A percentile compares a stretch with the other conserved stretches of the same genome.
Evolutionary conservation across 2,113 vertebrate genomes (phyloP).

Genomic region (Pycnonotus jocosus): DNA sequence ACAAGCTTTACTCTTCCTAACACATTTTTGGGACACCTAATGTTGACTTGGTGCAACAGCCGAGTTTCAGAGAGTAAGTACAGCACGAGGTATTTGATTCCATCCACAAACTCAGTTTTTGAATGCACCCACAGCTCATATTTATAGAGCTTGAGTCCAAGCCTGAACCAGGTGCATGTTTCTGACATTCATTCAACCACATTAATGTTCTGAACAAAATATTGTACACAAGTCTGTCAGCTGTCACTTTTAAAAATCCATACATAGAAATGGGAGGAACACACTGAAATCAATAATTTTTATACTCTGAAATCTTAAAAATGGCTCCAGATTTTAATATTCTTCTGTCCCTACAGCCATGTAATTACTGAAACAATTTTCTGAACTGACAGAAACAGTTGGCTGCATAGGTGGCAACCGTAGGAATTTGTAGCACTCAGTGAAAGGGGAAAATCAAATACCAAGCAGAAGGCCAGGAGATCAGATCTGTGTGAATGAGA

Average conservation of each 20-base stretch:
- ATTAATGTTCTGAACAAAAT: background rate
- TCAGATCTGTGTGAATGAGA: background rate
- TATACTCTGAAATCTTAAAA: background rate
- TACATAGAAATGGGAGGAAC: background rate
- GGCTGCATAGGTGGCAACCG: background rate
- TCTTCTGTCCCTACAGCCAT: background rate
- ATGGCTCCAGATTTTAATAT: background rate
- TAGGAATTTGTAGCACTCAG: background rate
- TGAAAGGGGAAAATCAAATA: background rate
- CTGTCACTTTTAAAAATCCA: background rate
- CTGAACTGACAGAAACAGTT: background rate
- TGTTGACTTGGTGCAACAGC: background rate
- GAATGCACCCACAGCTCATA: background rate
- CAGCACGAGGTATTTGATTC: background rate
- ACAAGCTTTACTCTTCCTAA: background rate
- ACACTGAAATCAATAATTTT: background rate
- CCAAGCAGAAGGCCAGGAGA: background rate
- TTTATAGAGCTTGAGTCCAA: background rate
- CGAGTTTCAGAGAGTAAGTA: background rate
- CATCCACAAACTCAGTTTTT: background rate
- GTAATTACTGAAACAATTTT: background rate
- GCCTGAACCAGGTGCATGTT: background rate
- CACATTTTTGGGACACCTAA: background rate
- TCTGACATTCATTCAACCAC: background rate
- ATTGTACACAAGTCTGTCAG: background rate